Conservation (phyloP, 1,140 invertebrate genomes). For the Anoplophora glabripennis region DNA sequence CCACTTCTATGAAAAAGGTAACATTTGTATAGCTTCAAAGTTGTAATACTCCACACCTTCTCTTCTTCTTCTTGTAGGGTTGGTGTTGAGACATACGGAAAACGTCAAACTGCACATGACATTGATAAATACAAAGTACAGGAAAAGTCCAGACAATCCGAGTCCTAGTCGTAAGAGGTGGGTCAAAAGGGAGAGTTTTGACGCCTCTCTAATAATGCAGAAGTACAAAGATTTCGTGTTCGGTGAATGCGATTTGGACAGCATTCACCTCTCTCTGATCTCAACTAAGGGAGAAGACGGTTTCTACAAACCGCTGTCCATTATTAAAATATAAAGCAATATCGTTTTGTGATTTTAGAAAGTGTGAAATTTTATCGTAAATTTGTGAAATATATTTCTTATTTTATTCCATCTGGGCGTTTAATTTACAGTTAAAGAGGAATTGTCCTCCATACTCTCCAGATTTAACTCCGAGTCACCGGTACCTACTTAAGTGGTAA, state of each 20-base stretch:
- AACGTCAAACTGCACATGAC: conserved; percentile 73
- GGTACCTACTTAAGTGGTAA: too few relatives aligned
- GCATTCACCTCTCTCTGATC: conserved; percentile 51
- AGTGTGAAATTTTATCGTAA: too few relatives aligned
- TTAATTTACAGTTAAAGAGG: too few relatives aligned
- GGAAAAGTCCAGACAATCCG: conserved; percentile 48
- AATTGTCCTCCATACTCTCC: too few relatives aligned
- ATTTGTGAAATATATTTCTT: too few relatives aligned
- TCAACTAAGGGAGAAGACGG: conserved; percentile 48
- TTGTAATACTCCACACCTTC: conserved; percentile 34
- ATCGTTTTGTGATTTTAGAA: too few relatives aligned
- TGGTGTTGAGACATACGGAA: conserved; percentile 56
- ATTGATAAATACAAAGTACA: conserved; percentile 66
- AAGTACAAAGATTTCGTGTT: conserved; percentile 53
- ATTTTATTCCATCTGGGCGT: too few relatives aligned
- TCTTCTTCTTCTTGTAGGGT: conserved; percentile 36
- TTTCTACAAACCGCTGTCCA: conserved; percentile 51
- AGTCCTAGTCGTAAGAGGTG: conserved; percentile 23
- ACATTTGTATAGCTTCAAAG: conserved; percentile 40
- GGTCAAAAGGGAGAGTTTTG: conserved; percentile 42
- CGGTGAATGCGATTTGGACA: conserved; percentile 47
- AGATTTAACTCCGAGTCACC: too few relatives aligned
- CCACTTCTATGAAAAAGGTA: conserved; percentile 53
- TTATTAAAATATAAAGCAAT: conserved; percentile 33
- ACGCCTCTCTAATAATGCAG: conserved; percentile 50